Percentiles rank a stretch among this genome's conserved stretches.
Conservation (phyloP, 1,140 invertebrate genomes). For the Amphibalanus amphitrite region DNA sequence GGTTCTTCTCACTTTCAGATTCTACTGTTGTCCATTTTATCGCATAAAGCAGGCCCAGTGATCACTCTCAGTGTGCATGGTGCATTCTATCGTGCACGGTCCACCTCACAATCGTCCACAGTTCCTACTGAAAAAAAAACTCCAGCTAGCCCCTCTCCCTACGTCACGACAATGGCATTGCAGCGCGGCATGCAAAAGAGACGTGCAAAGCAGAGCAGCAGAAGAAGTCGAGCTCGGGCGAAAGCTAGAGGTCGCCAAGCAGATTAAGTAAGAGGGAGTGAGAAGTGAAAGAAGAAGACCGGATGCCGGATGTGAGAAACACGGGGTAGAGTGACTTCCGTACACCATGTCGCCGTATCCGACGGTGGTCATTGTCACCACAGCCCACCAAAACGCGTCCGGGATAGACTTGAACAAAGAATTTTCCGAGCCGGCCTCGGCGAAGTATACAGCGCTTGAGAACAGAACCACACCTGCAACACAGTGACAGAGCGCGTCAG, state of each 20-base stretch:
- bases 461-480: conserved; percentile 91
- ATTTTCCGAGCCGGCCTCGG: conserved; percentile 86
- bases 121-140: background rate
- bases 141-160: background rate
- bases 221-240: too few relatives aligned
- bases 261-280: background rate
- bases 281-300: background rate
- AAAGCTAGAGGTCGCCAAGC: background rate
- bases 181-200: background rate
- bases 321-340: conserved; percentile 20
- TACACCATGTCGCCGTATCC: conserved; percentile 97
- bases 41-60: too few relatives aligned
- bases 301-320: background rate
- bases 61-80: too few relatives aligned
- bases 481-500: conserved; percentile 7
- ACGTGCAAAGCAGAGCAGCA: background rate
- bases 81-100: too few relatives aligned
- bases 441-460: conserved; percentile 95
- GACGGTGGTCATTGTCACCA: conserved; percentile 96
- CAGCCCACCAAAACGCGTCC: conserved; percentile 92
- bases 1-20: too few relatives aligned
- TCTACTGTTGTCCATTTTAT: too few relatives aligned
- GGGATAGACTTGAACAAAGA: conserved; percentile 66
- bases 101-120: too few relatives aligned
- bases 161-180: too few relatives aligned